Evolutionary conservation across 92 coral and sea anemone species (phyloP).

Genomic region (Epizoanthus rinbou): DNA sequence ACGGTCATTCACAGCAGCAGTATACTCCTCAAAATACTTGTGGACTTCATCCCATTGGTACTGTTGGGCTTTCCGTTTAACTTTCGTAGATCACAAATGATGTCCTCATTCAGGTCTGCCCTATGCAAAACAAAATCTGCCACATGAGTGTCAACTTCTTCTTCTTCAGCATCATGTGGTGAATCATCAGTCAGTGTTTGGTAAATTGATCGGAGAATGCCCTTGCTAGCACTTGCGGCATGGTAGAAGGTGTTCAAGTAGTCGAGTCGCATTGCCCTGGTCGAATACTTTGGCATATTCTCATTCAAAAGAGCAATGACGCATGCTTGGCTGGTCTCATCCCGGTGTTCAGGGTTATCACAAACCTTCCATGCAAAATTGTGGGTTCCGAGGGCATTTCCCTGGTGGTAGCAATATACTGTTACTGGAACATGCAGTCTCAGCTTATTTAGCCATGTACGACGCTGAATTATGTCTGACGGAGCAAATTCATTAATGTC

Average conservation of each 20-base stretch:
- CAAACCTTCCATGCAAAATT: constrained; percentile 9
- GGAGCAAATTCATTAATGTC: not conserved
- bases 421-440: too few relatives aligned
- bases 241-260: too few relatives aligned
- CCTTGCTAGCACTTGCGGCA: not conserved
- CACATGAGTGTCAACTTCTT: not conserved
- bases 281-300: too few relatives aligned
- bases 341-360: too few relatives aligned
- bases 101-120: not conserved
- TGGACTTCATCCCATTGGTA: constrained; percentile 20
- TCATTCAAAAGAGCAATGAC: too few relatives aligned
- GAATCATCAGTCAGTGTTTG: constrained; percentile 7
- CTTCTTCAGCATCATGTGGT: not conserved
- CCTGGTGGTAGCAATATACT: too few relatives aligned
- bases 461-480: constrained; percentile 9
- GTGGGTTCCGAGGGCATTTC: not conserved
- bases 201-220: not conserved
- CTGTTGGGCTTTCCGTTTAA: constrained; percentile 25
- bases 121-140: not conserved
- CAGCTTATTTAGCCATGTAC: not conserved
- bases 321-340: too few relatives aligned
- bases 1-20: constrained; percentile 24
- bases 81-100: constrained; percentile 10
- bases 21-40: constrained; percentile 21
- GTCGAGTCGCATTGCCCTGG: too few relatives aligned